Evolutionary conservation across 2,113 vertebrate species (phyloP).

Genomic region (Hippocampus zosterae): DNA sequence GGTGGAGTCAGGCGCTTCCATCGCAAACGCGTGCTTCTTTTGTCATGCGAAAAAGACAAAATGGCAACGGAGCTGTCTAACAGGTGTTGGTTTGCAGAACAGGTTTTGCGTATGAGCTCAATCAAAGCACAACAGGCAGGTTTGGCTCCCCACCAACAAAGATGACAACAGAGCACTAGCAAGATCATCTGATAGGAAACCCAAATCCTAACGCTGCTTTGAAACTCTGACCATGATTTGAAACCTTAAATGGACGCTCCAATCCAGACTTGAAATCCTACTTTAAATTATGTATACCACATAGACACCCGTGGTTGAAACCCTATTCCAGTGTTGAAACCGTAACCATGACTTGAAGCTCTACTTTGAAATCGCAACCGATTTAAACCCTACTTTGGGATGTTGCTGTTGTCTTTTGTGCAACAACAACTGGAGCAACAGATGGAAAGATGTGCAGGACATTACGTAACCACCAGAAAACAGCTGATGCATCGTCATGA

Average conservation of each 20-base stretch:
- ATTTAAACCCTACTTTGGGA: background rate
- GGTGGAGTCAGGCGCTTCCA: background rate
- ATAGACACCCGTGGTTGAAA: no score
- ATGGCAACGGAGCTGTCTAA: background rate
- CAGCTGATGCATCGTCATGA: background rate
- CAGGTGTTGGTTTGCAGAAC: background rate
- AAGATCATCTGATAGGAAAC: background rate
- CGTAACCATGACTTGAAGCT: background rate
- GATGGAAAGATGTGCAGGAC: background rate
- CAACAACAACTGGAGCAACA: background rate
- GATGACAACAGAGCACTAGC: background rate
- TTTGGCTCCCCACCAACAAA: background rate
- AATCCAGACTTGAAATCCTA: no score
- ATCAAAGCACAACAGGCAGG: background rate
- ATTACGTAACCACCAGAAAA: background rate
- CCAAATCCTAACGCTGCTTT: background rate
- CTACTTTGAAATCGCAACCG: background rate
- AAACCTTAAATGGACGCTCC: background rate
- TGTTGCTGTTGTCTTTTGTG: background rate
- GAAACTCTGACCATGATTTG: background rate
- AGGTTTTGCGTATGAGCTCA: constrained; percentile 5
- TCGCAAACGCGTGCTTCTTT: background rate
- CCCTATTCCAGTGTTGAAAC: no score
- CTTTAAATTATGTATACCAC: no score
- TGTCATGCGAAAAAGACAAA: background rate